Evolutionary conservation across 2,888 invertebrate species (phyloP).

Genomic region (Luperina testacea): DNA sequence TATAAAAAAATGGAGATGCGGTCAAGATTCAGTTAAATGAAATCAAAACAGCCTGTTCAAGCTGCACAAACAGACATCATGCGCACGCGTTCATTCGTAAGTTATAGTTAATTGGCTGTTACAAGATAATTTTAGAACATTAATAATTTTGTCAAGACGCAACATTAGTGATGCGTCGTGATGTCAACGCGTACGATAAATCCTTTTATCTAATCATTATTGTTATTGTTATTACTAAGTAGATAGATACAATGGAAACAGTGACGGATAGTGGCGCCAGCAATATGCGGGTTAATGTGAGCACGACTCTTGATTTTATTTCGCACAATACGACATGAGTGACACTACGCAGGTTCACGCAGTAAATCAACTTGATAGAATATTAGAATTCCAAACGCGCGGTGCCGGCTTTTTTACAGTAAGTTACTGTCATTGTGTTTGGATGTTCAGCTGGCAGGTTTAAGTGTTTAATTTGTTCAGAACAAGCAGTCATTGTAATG

Average conservation of each 20-base stretch:
- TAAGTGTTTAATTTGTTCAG: slow-evolving; percentile 63
- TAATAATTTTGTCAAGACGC: slow-evolving; percentile 68
- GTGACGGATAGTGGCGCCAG: slow-evolving; percentile 80
- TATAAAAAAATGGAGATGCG: neutral
- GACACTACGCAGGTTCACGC: slow-evolving; percentile 59
- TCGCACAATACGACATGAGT: slow-evolving; percentile 60
- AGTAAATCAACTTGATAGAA: slow-evolving; percentile 69
- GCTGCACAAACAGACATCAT: slow-evolving; percentile 37
- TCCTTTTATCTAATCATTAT: slow-evolving; percentile 73
- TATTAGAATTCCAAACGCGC: slow-evolving; percentile 66
- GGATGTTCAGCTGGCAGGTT: slow-evolving; percentile 63
- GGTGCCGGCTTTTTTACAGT: slow-evolving; percentile 58
- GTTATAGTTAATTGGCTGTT: slow-evolving; percentile 60
- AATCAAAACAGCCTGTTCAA: slow-evolving; percentile 26
- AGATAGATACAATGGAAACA: slow-evolving; percentile 75
- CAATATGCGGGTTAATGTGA: slow-evolving; percentile 83
- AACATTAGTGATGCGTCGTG: slow-evolving; percentile 67
- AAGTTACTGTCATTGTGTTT: slow-evolving; percentile 64
- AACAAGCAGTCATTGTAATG: slow-evolving; percentile 54
- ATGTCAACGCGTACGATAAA: slow-evolving; percentile 72
- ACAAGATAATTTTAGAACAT: slow-evolving; percentile 65
- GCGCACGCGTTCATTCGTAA: slow-evolving; percentile 56
- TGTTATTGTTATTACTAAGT: slow-evolving; percentile 72
- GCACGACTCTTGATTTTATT: slow-evolving; percentile 72
- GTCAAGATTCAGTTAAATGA: neutral